Base-by-base conservation (phyloP, 2,113 vertebrate species). In the Leptobrachium ailaonicum region DNA sequence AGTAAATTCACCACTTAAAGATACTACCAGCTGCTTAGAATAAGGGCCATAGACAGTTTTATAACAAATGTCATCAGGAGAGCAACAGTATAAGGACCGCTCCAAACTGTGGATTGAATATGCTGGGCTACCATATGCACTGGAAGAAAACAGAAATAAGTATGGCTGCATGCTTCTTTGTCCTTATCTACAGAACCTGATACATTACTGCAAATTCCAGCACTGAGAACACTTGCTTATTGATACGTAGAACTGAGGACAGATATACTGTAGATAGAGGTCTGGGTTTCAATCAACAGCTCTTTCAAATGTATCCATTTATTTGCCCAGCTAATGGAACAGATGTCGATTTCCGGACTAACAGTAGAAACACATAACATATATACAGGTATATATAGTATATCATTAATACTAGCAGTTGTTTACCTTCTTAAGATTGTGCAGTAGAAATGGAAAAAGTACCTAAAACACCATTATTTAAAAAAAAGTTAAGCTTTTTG, bases 291-390 rank as follows among this genome's bases (percentile, higher is more conserved):
- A 41, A 77, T 70, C 66, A 77, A 69, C 76, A 63, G 14, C 43
- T 71, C 76, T 70, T 60, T 71, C 54, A 66, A 71, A 78, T 78
- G 45, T 71, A 50, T 54, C 63, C 45, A 62, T 78, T 66, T 63
- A 47, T 47, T 54, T 72, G 1, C 9, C 64, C 20, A 80, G 71
- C 64, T 54, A 73, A 79, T 73, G 58, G 60, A 60, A 45, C 14
- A 63, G 44, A 63, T 47, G n/a, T 40, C 13, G 43, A 63, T 66
- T 79, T 77, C 42, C 75, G 56, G n/a, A 45, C 4, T 80, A 63
- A 67, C 66, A 68, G 67, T 67, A 13, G 20, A 58, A 6, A 53
- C 3, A 13, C 56, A 11, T 56, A 50, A 50, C n/a, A 8, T 50
- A 50, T 8, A 5, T 5, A 50, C 8, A 50, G 20, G 47, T 50